Conservation (phyloP, 1,140 invertebrate species). For the Helicorthomorpha holstii region DNA sequence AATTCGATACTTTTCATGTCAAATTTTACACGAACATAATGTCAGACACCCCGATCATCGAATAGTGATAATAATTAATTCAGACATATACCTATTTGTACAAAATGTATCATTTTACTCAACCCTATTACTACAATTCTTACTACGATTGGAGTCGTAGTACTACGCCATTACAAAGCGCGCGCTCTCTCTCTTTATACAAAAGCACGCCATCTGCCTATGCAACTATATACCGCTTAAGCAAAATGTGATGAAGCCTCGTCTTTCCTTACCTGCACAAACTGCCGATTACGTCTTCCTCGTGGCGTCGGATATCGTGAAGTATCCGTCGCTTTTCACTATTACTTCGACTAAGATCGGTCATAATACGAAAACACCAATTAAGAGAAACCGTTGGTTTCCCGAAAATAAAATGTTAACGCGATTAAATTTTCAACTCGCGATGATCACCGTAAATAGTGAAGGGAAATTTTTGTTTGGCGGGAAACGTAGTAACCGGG, state of each 20-base stretch:
- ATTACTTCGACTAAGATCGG: neutral
- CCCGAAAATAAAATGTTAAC: too few relatives aligned
- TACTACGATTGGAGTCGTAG: neutral
- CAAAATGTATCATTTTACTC: neutral
- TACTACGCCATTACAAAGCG: conserved; percentile 2
- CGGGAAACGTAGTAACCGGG: neutral
- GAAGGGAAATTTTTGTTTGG: neutral
- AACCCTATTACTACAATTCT: neutral
- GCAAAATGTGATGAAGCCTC: too few relatives aligned
- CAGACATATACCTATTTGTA: too few relatives aligned
- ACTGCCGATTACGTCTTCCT: conserved; percentile 25
- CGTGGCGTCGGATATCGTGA: conserved; percentile 23
- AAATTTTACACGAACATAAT: too few relatives aligned
- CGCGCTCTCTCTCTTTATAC: conserved; percentile 3
- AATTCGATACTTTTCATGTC: too few relatives aligned
- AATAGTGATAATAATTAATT: too few relatives aligned
- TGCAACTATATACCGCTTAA: conserved; percentile 2
- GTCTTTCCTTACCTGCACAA: conserved; percentile 22
- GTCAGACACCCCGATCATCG: too few relatives aligned
- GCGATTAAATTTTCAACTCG: too few relatives aligned
- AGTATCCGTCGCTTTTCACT: conserved; percentile 18
- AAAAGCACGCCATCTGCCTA: neutral
- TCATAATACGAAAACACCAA: neutral
- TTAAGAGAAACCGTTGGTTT: too few relatives aligned
- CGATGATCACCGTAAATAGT: too few relatives aligned